Base-by-base conservation (phyloP, 2,888 invertebrate species). In the Morinoia aosen region DNA sequence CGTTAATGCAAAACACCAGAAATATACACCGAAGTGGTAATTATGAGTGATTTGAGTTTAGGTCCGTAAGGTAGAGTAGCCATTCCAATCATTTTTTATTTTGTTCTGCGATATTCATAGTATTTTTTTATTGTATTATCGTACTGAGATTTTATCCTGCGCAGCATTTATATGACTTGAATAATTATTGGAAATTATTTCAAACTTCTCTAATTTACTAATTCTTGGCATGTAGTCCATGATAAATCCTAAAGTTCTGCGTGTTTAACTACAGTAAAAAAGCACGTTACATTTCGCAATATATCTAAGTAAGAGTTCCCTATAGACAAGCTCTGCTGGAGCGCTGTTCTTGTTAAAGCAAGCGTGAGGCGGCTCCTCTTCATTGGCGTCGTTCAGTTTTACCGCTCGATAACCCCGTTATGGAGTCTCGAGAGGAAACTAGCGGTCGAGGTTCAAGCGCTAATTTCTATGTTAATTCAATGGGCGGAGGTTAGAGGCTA, bases 401-500 rank as follows among this genome's bases (percentile, higher is more conserved):
- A 93, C 93, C 39, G 93, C 93, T 25, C 93, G 93, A 93, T 93
- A 93, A 93, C 48, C 57, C 48, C 48, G 93, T 93, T 93, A 93
- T 56, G 93, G 33, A 57, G 57, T 33, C 93, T 33, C 8, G 57
- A 57, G 33, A 48, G n/a, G 25, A 56, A 76, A 76, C 76, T 93
- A 48, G 39, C 57, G 93, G 57, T 33, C n/a, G 93, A 25, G 57
- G 56, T 93, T 57, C 48, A 57, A 56, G 93, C 57, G 16, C 57
- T 93, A 57, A 57, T 93, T 93, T 57, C 93, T 93, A 93, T 93
- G 93, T 56, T 93, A 93, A 93, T 93, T 57, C 93, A 93, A 93
- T 57, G 57, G 93, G 25, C 48, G 40, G n/a, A 48, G 56, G 93
- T 93, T 93, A 56, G 57, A 90, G 40, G 48, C 40, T 16, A 76